phyloP scores from a whole-genome alignment of 2,888 invertebrate species.

The Aphelenchoides bicaudatus region DNA sequence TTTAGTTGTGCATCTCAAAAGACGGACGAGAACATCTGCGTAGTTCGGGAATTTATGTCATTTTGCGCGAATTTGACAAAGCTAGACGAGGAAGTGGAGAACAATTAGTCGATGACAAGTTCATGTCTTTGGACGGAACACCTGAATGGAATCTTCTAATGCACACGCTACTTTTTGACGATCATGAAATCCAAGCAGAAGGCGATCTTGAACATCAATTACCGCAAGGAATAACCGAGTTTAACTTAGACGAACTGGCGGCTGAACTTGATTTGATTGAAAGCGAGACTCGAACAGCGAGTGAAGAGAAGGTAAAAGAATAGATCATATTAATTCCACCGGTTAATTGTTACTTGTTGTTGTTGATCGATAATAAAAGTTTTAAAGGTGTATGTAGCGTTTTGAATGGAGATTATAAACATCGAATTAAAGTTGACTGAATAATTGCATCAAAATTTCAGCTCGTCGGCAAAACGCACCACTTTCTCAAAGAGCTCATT shows the following conservation, averaged over 20 bases:
- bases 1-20: constrained; percentile 15
- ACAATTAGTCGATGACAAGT: constrained; percentile 2
- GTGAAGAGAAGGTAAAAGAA: neutral
- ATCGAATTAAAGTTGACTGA: neutral
- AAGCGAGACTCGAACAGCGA: neutral
- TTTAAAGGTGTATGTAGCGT: neutral
- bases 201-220: neutral
- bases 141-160: constrained; percentile 20
- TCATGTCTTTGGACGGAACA: constrained; percentile 18
- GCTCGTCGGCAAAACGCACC: constrained; percentile 11
- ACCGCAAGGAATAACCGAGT: constrained; percentile 1
- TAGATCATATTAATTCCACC: neutral
- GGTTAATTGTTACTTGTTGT: neutral
- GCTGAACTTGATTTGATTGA: neutral
- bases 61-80: constrained; percentile 19
- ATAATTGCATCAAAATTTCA: neutral
- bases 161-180: constrained; percentile 18
- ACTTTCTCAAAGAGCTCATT: constrained; percentile 15
- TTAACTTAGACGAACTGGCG: constrained; percentile 5
- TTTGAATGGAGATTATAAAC: neutral
- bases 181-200: neutral
- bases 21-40: constrained; percentile 1
- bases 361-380: neutral
- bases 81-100: neutral
- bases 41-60: constrained; percentile 2